A percentile compares a stretch with the other conserved stretches of the same genome.
Evolutionary conservation across 2,888 invertebrate genomes (phyloP).

Genomic region (Coelopa pilipes): DNA sequence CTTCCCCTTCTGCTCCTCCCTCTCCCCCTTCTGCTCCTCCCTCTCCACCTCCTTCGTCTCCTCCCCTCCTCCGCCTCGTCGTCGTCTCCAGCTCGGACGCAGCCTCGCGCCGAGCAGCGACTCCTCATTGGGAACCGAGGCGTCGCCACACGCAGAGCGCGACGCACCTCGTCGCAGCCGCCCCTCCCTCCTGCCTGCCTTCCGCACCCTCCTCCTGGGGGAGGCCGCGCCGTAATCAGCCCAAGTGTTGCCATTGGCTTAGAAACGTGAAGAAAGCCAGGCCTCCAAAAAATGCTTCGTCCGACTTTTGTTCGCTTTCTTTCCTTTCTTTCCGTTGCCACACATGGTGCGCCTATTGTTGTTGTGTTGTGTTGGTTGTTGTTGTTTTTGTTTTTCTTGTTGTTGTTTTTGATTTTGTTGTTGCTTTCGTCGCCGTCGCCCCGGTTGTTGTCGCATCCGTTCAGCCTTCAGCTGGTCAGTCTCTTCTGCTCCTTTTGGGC

Average conservation of each 20-base stretch:
- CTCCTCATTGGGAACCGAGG: conserved; percentile 2
- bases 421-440: conserved; percentile 3
- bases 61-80: no score
- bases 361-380: neutral
- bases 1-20: no score
- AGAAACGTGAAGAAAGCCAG: conserved; percentile 38
- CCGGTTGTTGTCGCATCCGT: neutral
- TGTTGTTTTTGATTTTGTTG: conserved; percentile 4
- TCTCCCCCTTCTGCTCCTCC: no score
- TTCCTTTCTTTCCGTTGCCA: neutral
- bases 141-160: conserved; percentile 12
- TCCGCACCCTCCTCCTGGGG: neutral
- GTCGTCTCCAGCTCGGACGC: no score
- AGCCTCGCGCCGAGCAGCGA: neutral
- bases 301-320: conserved; percentile 13
- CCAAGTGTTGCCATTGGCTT: conserved; percentile 38
- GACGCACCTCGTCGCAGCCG: no score
- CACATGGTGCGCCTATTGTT: neutral
- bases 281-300: conserved; percentile 35
- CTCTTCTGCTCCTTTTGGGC: conserved; percentile 9
- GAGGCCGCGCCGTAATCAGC: conserved; percentile 37
- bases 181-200: neutral
- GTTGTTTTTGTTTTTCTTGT: conserved; percentile 13
- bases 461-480: no score
- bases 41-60: no score